phyloP scores from a whole-genome alignment of 1,140 invertebrate species.

The Prorops nasuta region DNA sequence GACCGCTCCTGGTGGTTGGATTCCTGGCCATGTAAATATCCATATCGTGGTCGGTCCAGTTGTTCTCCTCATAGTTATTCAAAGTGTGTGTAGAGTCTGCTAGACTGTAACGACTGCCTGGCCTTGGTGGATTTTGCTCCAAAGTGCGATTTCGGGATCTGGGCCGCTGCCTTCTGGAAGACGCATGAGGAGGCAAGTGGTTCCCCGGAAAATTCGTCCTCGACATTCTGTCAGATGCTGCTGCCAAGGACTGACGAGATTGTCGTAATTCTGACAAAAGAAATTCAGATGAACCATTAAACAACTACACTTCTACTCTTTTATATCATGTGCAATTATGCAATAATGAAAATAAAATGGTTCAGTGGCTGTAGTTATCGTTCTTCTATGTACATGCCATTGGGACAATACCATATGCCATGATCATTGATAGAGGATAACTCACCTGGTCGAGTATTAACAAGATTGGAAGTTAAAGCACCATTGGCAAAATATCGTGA shows the following conservation, averaged over 20 bases:
- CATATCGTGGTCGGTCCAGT: constrained; percentile 95
- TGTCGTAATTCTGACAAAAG: constrained; percentile 70
- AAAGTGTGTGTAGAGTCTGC: constrained; percentile 76
- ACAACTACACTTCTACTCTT: too few relatives aligned
- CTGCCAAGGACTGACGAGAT: constrained; percentile 77
- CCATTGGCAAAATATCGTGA: constrained; percentile 69
- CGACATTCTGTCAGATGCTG: constrained; percentile 75
- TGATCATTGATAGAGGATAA: too few relatives aligned
- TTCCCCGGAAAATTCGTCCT: constrained; percentile 62
- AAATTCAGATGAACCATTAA: not conserved
- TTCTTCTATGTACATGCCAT: too few relatives aligned
- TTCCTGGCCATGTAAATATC: constrained; percentile 92
- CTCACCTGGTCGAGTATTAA: constrained; percentile 78
- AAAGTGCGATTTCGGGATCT: constrained; percentile 58
- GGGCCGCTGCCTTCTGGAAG: constrained; percentile 65
- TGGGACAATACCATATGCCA: too few relatives aligned
- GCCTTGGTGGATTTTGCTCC: constrained; percentile 56
- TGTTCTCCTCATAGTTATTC: constrained; percentile 85
- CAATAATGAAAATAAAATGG: too few relatives aligned
- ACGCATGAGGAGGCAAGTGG: constrained; percentile 56
- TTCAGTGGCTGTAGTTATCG: too few relatives aligned
- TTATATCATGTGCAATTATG: too few relatives aligned
- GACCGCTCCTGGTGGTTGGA: constrained; percentile 77
- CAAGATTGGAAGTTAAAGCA: constrained; percentile 71
- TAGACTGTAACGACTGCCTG: constrained; percentile 67